These are phyloP conservation scores for Sinella curviseta DNA, from an alignment of 1,140 invertebrate genomes.

Conservation along the genomic window DNA sequence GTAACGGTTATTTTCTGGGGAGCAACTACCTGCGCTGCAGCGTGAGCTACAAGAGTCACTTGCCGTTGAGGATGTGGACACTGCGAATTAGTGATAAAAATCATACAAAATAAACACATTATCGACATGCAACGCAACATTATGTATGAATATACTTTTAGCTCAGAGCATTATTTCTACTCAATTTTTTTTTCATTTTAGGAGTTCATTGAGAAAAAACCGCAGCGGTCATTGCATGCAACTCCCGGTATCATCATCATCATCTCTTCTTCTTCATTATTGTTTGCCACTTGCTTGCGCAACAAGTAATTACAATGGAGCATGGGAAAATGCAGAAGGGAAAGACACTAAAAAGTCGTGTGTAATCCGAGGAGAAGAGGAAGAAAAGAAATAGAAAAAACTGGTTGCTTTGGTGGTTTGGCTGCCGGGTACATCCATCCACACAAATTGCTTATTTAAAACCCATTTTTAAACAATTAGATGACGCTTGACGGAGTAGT, in stretches of 20 bases:
- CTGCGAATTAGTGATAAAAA: slow-evolving; percentile 24
- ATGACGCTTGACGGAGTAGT: background rate
- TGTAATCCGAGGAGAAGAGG: background rate
- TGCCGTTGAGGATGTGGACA: slow-evolving; percentile 36
- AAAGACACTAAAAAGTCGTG: background rate
- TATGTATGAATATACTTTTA: too few species aligned
- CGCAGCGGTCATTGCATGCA: background rate
- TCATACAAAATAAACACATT: background rate
- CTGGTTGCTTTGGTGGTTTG: background rate
- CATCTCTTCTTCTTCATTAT: too few species aligned
- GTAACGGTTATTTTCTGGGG: background rate
- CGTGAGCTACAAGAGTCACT: slow-evolving; percentile 18
- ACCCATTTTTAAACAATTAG: background rate
- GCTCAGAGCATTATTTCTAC: too few species aligned
- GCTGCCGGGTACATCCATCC: background rate
- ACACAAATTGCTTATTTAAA: background rate
- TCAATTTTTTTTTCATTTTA: too few species aligned
- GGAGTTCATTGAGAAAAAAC: too few species aligned
- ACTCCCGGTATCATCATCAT: too few species aligned
- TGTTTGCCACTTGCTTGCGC: background rate
- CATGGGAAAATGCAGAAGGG: background rate
- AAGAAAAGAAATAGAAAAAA: background rate
- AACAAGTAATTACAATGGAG: background rate
- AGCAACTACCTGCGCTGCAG: slow-evolving; percentile 4
- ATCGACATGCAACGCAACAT: background rate